Evolutionary conservation across 1,140 invertebrate genomes (phyloP).

Genomic region (Dolichoris vasculosae): DNA sequence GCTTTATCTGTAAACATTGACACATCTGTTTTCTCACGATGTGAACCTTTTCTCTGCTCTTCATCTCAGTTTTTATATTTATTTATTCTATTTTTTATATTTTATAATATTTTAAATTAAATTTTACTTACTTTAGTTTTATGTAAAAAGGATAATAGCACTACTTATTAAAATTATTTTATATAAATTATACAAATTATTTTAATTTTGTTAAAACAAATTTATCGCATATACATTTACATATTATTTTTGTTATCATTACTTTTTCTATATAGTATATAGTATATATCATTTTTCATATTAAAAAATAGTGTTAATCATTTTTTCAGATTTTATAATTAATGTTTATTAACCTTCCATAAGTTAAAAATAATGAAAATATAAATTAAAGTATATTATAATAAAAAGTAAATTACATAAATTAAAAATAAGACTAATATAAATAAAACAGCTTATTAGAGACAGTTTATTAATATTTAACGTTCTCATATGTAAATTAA

Average conservation of each 20-base stretch:
- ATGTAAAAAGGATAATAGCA: not conserved
- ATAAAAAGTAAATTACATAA: not conserved
- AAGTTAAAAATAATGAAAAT: too few species aligned
- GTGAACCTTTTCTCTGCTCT: conserved; percentile 17
- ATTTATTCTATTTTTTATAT: not conserved
- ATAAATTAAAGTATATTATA: too few species aligned
- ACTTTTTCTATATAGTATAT: too few species aligned
- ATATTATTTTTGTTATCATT: too few species aligned
- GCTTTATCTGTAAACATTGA: conserved; percentile 24
- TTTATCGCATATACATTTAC: too few species aligned
- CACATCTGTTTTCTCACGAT: conserved; percentile 51
- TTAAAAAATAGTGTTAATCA: too few species aligned
- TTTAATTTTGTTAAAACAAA: not conserved
- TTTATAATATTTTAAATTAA: not conserved
- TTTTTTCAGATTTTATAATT: too few species aligned
- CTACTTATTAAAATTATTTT: not conserved
- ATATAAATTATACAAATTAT: not conserved
- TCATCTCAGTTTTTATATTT: conserved; percentile 23
- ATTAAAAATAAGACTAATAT: not conserved
- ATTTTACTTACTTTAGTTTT: not conserved
- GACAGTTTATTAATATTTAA: not conserved
- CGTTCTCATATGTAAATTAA: not conserved
- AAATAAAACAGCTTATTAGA: too few species aligned
- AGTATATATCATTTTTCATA: too few species aligned
- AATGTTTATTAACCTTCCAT: too few species aligned